These are phyloP conservation scores for Chloroclystis v-ata DNA, from an alignment of 2,888 invertebrate genomes.

Conservation along the genomic window DNA sequence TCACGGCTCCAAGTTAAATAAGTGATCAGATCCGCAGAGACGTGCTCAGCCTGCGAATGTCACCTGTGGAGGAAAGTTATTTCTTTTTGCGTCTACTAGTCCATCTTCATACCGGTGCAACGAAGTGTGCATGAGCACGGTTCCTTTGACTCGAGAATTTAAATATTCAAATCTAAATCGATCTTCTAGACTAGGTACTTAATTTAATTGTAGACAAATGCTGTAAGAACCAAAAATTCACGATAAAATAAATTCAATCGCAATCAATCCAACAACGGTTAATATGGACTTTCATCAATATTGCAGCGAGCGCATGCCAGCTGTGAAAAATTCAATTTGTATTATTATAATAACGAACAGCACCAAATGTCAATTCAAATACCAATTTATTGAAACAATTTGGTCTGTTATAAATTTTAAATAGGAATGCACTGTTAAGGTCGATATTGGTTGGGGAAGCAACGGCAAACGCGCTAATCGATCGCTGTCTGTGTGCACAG, in stretches of 20 bases:
- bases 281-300: conserved; percentile 8
- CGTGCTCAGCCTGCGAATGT: conserved; percentile 56
- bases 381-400: conserved; percentile 47
- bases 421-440: conserved; percentile 51
- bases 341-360: conserved; percentile 18
- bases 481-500: conserved; percentile 72
- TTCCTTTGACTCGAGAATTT: neutral
- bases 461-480: conserved; percentile 67
- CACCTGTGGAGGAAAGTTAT: conserved; percentile 37
- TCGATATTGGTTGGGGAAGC: conserved; percentile 63
- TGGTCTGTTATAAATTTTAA: conserved; percentile 55
- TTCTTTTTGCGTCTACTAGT: conserved; percentile 7
- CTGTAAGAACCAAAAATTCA: no score
- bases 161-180: no score
- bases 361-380: conserved; percentile 34
- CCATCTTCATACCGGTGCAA: neutral
- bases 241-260: conserved; percentile 1
- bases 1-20: conserved; percentile 73
- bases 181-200: no score
- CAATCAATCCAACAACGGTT: neutral
- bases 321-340: conserved; percentile 9
- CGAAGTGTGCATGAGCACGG: neutral
- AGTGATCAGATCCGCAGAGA: conserved; percentile 68
- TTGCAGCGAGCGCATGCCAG: neutral
- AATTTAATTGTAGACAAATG: no score